Base-by-base conservation (phyloP, 92 coral and sea anemone genomes). In the Porites evermanni region DNA sequence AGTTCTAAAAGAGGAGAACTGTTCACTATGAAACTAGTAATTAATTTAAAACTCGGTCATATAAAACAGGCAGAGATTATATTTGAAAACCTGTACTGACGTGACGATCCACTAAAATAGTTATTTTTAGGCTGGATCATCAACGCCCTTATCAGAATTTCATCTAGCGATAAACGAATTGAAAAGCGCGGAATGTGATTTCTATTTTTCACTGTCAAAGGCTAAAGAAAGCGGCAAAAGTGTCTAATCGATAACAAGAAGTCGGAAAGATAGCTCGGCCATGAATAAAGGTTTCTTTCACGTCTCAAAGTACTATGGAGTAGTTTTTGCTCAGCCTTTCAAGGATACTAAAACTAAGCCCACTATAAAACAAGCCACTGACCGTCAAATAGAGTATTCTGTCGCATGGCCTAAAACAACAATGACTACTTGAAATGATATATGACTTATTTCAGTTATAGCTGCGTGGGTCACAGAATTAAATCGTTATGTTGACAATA, bases 101-200 rank as follows among this genome's bases (percentile, higher is more conserved):
- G 72, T 19, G 61, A 56, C 14, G 3, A 14, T 56, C 61, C 38
- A 7, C 23, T n/a, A 21, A 66, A 18, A 17, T n/a, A 5, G 66
- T 61, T 63, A 78, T 78, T 79, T 79, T 64, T 77, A 77, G 80
- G 23, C 68, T 53, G n/a, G n/a, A 4, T 21, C 1, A 66, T 50
- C 7, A 75, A 51, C n/a, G 50, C 50, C 13, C 50, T 68, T 81
- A 81, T 81, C 85, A 81, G 67, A 70, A 70, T 38, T 38, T 38
- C 47, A 81, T 70, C 86, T 70, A 6, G 18, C 29, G 85, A 68
- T 69, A 68, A 54, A 50, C 66, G 38, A 44, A 47, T 79, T 79
- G 83, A 79, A 80, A 68, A 80, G 67, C 52, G 72, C 10, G 9
- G 12, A 21, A 65, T 79, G 47, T 38, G 47, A 79, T 64, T 20